Evolutionary conservation across 2,113 vertebrate genomes (phyloP).

Genomic region (Pholis gunnellus): DNA sequence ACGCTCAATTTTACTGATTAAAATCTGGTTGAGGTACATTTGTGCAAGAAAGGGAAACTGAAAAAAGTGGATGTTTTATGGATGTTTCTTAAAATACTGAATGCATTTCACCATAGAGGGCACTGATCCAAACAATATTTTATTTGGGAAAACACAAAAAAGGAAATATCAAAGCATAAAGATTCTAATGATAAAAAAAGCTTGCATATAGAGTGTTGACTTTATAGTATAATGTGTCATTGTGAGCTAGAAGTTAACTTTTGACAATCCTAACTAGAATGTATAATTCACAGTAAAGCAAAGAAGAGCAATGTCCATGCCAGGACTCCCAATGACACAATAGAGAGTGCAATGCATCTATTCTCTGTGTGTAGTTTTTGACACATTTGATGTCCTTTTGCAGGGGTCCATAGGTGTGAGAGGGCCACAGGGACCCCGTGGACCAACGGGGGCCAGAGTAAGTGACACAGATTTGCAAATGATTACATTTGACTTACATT

Average conservation of each 20-base stretch:
- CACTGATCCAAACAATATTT: neutral
- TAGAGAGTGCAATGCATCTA: neutral
- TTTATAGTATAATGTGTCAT: too few species aligned
- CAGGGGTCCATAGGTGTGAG: conserved; percentile 93
- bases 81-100: neutral
- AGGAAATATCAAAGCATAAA: neutral
- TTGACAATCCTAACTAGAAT: neutral
- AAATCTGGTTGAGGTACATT: neutral
- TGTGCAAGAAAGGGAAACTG: neutral
- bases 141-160: neutral
- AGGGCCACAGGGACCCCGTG: conserved; percentile 92
- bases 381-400: conserved; percentile 21
- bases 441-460: conserved; percentile 90
- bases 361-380: neutral
- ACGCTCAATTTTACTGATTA: neutral
- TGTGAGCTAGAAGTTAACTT: neutral
- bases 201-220: neutral
- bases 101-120: neutral
- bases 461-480: conserved; percentile 65
- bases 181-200: neutral
- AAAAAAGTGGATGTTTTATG: neutral
- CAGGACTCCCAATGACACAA: neutral
- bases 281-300: neutral
- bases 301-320: neutral
- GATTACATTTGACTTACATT: conserved; percentile 8